Base-by-base conservation (phyloP, 2,113 vertebrate species). In the Gavia stellata region DNA sequence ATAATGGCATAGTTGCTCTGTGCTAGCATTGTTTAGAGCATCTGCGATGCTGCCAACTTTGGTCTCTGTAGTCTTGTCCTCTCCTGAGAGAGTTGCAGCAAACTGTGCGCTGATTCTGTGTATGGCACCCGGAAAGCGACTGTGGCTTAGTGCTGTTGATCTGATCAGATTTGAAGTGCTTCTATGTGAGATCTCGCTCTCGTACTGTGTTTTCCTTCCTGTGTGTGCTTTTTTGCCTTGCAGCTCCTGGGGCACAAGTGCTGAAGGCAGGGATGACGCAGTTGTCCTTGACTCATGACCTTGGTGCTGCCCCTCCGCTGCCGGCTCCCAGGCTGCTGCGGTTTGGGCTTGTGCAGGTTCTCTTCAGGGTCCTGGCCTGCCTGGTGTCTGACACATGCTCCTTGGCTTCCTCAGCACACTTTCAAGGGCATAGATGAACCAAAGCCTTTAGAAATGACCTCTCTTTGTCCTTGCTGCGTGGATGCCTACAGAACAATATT, bases 51-150 rank as follows among this genome's bases (percentile, higher is more conserved):
- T 94, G 73, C 66, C 53, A 65, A 5, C 73, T 81, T 71, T 23
- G 53, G 49, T 47, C 74, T 80, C 66, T 17, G 16, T n/a, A 7
- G 24, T 25, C 7, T 0, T 20, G 44, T 50, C 40, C 9, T 50
- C 36, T 81, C 81, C 68, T 17, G 40, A 19, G 77, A 44, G 38
- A 38, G 10, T 17, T 45, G n/a, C 50, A 50, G 77, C 0, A 1
- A 49, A 34, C 45, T 12, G 33, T 40, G 83, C 3, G 1, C 47
- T 3, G 44, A 20, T 59, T 29, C 50, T 14, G 4, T 7, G 36
- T 42, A 1, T 1, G 0, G 23, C 29, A 6, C n/a, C 44, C 0
- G 0, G 61, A n/a, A 26, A 11, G 63, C 3, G 18, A 5, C 67
- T 66, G 59, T 47, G 71, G 28, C 77, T 71, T 5, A 6, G 36